A percentile compares a stretch with the other conserved stretches of the same genome.
Evolutionary conservation across 1,140 invertebrate species (phyloP).

Genomic region (Brachionus plicatilis): DNA sequence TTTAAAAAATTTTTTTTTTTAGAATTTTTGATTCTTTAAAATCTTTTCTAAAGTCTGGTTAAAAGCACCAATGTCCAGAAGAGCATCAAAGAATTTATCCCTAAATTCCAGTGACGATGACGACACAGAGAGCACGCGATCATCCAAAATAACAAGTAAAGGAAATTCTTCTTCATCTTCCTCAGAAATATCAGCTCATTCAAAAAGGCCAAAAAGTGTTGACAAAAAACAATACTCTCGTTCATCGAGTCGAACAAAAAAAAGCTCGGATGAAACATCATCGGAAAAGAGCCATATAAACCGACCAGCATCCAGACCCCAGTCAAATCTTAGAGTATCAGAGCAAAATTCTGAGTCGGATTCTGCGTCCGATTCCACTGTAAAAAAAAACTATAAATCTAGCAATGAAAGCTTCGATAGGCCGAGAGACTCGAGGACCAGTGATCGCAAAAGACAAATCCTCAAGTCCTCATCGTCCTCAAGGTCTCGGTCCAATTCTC

Average conservation of each 20-base stretch:
- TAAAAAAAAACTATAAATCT: neutral
- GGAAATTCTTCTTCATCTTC: neutral
- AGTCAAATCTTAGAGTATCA: neutral
- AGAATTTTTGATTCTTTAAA: neutral
- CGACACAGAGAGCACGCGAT: neutral
- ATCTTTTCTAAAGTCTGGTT: neutral
- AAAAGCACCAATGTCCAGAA: neutral
- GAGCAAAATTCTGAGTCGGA: neutral
- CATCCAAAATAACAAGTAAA: neutral
- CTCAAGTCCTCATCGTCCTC: slow-evolving; percentile 1
- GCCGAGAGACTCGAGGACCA: neutral
- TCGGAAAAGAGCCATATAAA: neutral
- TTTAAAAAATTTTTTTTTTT: neutral
- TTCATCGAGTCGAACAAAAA: neutral
- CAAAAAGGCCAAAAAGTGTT: neutral
- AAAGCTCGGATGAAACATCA: neutral
- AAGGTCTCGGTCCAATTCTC: neutral
- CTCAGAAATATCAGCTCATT: neutral
- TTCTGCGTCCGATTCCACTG: neutral
- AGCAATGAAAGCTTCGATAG: neutral
- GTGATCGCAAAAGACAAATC: neutral
- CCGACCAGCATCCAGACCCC: neutral
- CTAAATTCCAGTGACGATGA: neutral
- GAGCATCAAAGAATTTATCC: neutral
- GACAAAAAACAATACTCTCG: neutral